Conservation (phyloP, 2,113 vertebrate species). For the Pseudorasbora parva region DNA sequence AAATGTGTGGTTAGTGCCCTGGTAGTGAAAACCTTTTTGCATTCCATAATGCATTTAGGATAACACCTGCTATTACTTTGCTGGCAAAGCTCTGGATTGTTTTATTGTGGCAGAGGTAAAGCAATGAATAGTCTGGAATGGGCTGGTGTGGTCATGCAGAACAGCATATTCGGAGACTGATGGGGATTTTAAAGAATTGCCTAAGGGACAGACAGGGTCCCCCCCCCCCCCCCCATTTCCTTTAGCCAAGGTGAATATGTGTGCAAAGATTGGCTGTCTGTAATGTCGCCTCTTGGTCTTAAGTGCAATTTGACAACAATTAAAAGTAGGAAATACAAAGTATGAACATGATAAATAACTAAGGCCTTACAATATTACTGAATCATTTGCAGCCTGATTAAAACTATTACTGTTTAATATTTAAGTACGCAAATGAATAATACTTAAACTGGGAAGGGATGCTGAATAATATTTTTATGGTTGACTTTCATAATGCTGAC, state of each 20-base stretch:
- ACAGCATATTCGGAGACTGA: slow-evolving; percentile 18
- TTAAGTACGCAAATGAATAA: background rate
- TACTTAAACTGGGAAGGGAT: background rate
- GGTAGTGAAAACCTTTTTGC: background rate
- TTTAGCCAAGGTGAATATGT: slow-evolving; percentile 11
- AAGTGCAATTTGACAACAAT: slow-evolving; percentile 22
- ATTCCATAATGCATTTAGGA: background rate
- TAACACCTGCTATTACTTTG: slow-evolving; percentile 16
- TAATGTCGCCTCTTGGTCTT: slow-evolving; percentile 9
- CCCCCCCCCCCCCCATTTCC: background rate
- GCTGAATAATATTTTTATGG: background rate
- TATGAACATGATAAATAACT: background rate
- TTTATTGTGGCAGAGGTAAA: slow-evolving; percentile 12
- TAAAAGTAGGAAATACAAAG: slow-evolving; percentile 32
- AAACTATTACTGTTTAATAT: background rate
- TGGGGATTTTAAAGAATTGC: slow-evolving; percentile 7
- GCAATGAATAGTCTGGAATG: slow-evolving; percentile 27
- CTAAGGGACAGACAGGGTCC: slow-evolving; percentile 6
- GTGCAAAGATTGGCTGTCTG: slow-evolving; percentile 6
- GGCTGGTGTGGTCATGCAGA: slow-evolving; percentile 32
- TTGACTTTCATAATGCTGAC: background rate
- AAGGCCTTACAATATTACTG: background rate
- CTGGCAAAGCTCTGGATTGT: slow-evolving; percentile 13
- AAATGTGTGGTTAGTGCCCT: background rate
- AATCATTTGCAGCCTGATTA: slow-evolving; percentile 38